Evolutionary conservation across 2,888 invertebrate species (phyloP).

Genomic region (Parelbella ahira): DNA sequence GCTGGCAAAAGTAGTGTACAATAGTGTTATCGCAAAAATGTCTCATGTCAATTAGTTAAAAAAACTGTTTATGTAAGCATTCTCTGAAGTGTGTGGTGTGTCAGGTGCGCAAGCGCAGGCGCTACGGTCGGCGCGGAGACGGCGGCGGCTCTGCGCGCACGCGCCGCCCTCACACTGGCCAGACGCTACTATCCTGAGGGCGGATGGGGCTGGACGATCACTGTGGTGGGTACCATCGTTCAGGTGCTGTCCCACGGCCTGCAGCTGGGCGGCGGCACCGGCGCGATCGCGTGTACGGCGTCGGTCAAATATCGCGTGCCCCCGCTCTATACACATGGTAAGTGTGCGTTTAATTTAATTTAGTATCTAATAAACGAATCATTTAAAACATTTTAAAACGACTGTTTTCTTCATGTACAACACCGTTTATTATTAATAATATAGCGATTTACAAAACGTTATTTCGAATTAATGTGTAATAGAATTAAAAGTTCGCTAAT

Average conservation of each 20-base stretch:
- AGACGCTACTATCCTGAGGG: constrained; percentile 93
- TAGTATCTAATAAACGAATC: too few species aligned
- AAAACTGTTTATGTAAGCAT: too few species aligned
- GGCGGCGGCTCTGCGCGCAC: constrained; percentile 75
- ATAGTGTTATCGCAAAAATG: too few species aligned
- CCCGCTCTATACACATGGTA: constrained; percentile 83
- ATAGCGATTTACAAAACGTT: too few species aligned
- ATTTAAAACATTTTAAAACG: too few species aligned
- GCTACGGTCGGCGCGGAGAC: constrained; percentile 70
- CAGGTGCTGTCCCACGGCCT: constrained; percentile 88
- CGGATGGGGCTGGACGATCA: constrained; percentile 92
- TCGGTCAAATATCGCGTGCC: constrained; percentile 82
- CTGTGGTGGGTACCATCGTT: constrained; percentile 85
- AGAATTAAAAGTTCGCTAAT: too few species aligned
- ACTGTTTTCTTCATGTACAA: too few species aligned
- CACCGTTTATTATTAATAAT: too few species aligned
- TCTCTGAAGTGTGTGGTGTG: constrained; percentile 42
- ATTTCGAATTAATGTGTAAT: too few species aligned
- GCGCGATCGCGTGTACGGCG: constrained; percentile 83
- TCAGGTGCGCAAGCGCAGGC: constrained; percentile 76
- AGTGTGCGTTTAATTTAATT: too few species aligned
- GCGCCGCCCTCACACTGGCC: constrained; percentile 83
- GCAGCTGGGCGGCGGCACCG: constrained; percentile 84
- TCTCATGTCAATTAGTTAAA: too few species aligned
- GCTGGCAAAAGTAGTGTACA: too few species aligned